Evolutionary conservation across 2,797 vertebrate species (phyloP).

Genomic region (Sebastes diaconus): DNA sequence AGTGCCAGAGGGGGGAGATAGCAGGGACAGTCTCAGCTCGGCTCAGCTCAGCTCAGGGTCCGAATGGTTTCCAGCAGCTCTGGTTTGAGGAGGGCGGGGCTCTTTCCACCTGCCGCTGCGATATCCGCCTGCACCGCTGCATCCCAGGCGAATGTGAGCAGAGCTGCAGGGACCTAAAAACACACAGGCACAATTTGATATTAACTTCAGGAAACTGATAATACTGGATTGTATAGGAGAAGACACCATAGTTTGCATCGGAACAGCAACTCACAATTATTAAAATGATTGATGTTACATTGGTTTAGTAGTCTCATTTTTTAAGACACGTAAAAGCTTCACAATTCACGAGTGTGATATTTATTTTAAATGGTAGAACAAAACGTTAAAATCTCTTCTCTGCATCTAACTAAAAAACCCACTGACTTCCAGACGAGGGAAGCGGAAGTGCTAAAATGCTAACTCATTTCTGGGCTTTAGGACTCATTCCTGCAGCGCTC

Average conservation of each 20-base stretch:
- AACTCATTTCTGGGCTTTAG: too few relatives aligned
- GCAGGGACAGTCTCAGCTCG: conserved; percentile 71
- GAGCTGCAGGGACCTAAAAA: conserved; percentile 90
- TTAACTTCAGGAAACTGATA: background rate
- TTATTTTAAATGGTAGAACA: background rate
- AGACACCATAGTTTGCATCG: background rate
- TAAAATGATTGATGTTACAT: background rate
- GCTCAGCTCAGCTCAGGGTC: conserved; percentile 84
- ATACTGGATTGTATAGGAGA: background rate
- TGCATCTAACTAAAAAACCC: too few relatives aligned
- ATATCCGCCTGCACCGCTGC: conserved; percentile 88
- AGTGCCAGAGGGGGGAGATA: conserved; percentile 1
- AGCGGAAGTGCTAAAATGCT: too few relatives aligned
- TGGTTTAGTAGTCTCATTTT: background rate
- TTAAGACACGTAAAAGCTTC: background rate
- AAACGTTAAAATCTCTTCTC: too few relatives aligned
- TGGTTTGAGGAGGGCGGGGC: conserved; percentile 78
- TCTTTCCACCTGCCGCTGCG: conserved; percentile 79
- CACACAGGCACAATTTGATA: background rate
- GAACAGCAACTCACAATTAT: background rate
- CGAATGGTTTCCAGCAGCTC: conserved; percentile 82
- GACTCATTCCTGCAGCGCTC: too few relatives aligned
- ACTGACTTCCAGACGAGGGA: too few relatives aligned
- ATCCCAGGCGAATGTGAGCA: conserved; percentile 91
- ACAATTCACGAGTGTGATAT: background rate